Percentiles rank a stretch among this genome's conserved stretches.
These are phyloP conservation scores for Drosophila setifemur DNA, from an alignment of 1,140 invertebrate genomes.

Conservation along the genomic window DNA sequence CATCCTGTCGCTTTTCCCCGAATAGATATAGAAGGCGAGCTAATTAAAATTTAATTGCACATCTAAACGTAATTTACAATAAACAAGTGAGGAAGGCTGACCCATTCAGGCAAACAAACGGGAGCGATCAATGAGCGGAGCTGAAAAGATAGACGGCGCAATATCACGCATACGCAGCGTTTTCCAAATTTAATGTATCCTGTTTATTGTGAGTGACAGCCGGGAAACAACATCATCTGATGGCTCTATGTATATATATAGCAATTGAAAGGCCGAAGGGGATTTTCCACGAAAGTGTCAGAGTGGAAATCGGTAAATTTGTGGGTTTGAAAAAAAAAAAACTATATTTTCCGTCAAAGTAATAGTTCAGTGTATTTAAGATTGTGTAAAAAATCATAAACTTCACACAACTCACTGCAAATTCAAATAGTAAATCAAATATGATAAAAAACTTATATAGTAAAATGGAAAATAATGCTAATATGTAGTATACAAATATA, in stretches of 20 bases:
- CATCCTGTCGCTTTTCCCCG: background rate
- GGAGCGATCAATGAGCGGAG: conserved; percentile 9
- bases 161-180: conserved; percentile 51
- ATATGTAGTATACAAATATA: no score
- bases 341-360: no score
- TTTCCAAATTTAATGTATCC: conserved; percentile 16
- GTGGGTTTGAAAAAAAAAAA: no score
- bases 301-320: no score
- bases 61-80: conserved; percentile 76
- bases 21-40: conserved; percentile 48
- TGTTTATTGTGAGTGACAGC: conserved; percentile 3
- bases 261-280: background rate
- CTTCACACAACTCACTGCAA: no score
- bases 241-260: background rate
- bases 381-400: no score
- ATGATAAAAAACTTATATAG: no score
- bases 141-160: conserved; percentile 21
- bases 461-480: no score
- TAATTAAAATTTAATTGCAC: conserved; percentile 79
- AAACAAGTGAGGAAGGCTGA: conserved; percentile 43
- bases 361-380: no score
- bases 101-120: conserved; percentile 13
- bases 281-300: no score
- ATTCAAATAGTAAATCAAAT: no score
- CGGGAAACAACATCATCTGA: background rate